Conservation (phyloP, 2,888 invertebrate species). For the Ophraella communa region DNA sequence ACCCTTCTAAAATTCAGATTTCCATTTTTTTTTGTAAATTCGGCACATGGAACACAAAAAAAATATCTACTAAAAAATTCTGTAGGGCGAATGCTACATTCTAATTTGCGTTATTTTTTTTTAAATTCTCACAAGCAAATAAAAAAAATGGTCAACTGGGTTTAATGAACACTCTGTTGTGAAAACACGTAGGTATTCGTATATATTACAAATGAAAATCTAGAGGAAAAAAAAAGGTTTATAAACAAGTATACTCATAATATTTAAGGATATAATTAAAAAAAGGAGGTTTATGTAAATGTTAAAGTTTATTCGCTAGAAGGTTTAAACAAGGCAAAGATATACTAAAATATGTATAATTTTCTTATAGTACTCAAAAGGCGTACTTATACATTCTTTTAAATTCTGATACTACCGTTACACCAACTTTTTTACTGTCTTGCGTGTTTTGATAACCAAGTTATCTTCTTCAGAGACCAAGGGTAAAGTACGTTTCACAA, state of each 20-base stretch:
- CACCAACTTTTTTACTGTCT: no score
- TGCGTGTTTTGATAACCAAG: no score
- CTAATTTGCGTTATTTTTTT: neutral
- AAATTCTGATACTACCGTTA: no score
- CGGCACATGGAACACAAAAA: neutral
- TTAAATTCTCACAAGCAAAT: neutral
- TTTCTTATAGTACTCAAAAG: no score
- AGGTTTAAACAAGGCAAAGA: no score
- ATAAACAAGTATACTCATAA: slow-evolving; percentile 5
- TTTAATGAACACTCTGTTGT: slow-evolving; percentile 11
- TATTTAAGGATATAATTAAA: neutral
- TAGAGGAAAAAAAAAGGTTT: neutral
- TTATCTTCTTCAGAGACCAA: no score
- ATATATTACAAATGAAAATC: slow-evolving; percentile 20
- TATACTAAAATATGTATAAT: no score
- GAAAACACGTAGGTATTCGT: slow-evolving; percentile 15
- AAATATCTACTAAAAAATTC: neutral
- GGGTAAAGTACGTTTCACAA: no score
- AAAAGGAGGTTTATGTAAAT: no score
- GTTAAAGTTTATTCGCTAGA: no score
- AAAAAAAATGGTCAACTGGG: slow-evolving; percentile 8
- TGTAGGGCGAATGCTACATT: neutral
- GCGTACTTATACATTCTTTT: no score
- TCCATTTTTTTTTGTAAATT: neutral
- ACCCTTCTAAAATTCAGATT: neutral